These are phyloP conservation scores for Lamproptera curius DNA, from an alignment of 2,888 invertebrate species.

Conservation along the genomic window DNA sequence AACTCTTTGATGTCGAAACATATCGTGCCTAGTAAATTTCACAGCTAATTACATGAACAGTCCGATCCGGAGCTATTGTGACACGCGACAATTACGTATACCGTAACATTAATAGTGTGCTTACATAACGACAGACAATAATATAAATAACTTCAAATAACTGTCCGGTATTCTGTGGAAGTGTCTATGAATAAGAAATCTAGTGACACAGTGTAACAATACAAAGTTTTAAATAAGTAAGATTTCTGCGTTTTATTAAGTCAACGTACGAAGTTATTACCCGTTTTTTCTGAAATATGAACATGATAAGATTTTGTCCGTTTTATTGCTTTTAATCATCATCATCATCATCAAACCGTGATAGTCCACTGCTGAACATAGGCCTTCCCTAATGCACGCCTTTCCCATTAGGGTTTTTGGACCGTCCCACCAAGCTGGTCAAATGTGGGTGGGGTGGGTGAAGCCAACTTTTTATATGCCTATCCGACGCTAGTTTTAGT, in stretches of 20 bases:
- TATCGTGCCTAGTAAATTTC: too few species aligned
- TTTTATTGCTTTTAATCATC: too few species aligned
- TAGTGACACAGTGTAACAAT: conserved; percentile 7
- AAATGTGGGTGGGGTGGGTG: neutral
- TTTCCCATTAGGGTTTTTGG: too few species aligned
- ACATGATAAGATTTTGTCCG: neutral
- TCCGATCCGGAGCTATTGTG: conserved; percentile 3
- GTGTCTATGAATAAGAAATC: neutral
- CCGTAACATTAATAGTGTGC: conserved; percentile 6
- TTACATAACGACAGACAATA: conserved; percentile 2
- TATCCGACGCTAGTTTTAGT: too few species aligned
- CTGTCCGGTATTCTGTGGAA: neutral
- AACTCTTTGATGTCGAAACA: too few species aligned
- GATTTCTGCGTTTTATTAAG: neutral
- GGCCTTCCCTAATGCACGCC: too few species aligned
- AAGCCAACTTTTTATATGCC: too few species aligned
- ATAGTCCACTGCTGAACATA: too few species aligned
- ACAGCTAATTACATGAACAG: conserved; percentile 5
- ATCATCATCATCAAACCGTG: too few species aligned
- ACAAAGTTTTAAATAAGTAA: too few species aligned
- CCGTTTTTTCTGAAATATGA: neutral
- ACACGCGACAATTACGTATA: conserved; percentile 10
- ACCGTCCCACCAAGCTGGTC: too few species aligned
- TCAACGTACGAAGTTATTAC: neutral
- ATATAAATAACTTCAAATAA: conserved; percentile 9